Conservation (phyloP, 1,140 invertebrate genomes). For the Papilio polyxenes region DNA sequence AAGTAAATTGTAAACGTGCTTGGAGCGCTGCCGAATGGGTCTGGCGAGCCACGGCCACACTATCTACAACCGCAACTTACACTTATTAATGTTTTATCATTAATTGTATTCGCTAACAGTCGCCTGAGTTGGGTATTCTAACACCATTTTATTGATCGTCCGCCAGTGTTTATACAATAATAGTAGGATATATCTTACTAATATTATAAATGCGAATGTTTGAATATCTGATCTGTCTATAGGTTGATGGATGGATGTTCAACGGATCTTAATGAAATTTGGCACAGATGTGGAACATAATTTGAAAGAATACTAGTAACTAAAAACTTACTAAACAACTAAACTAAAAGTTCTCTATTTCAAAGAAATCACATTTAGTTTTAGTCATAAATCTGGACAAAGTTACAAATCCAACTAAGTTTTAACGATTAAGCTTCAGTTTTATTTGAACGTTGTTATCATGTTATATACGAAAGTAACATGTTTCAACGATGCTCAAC, state of each 20-base stretch:
- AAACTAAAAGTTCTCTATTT: too few species aligned
- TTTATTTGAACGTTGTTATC: neutral
- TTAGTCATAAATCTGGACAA: neutral
- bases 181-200: too few species aligned
- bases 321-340: too few species aligned
- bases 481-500: neutral
- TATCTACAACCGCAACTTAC: slow-evolving; percentile 21
- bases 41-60: slow-evolving; percentile 44
- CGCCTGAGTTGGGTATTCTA: neutral
- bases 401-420: neutral
- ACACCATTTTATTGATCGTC: neutral
- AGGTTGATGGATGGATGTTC: too few species aligned
- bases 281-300: too few species aligned
- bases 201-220: too few species aligned
- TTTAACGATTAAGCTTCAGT: neutral
- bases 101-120: slow-evolving; percentile 30
- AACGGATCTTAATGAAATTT: too few species aligned
- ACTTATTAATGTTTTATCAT: slow-evolving; percentile 26
- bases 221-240: too few species aligned
- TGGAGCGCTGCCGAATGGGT: slow-evolving; percentile 71
- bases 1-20: slow-evolving; percentile 78
- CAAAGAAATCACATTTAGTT: too few species aligned
- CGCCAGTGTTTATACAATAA: neutral
- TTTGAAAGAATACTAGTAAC: too few species aligned
- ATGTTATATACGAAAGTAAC: neutral